Percentiles rank a stretch among this genome's conserved stretches.
Conservation (phyloP, 2,113 vertebrate species). For the Caracal caracal region DNA sequence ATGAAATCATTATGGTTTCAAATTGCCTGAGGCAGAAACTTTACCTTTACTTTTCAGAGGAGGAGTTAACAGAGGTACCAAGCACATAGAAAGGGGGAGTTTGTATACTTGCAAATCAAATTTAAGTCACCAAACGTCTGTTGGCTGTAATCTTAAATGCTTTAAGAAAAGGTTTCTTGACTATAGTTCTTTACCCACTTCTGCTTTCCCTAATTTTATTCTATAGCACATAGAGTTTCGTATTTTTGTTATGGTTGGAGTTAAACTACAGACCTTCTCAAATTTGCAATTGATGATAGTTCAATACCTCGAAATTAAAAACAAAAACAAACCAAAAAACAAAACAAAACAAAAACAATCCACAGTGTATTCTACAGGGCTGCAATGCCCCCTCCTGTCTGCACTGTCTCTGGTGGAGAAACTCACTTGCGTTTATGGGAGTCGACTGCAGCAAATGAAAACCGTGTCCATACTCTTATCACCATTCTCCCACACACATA, state of each 20-base stretch:
- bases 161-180: slow-evolving; percentile 30
- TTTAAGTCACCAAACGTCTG: not conserved
- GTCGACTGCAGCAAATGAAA: not conserved
- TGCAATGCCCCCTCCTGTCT: slow-evolving; percentile 64
- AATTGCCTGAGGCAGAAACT: not conserved
- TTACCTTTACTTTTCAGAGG: not conserved
- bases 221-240: not conserved
- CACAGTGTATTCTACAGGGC: not conserved
- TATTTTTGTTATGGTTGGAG: slow-evolving; percentile 46
- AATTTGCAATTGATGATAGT: not conserved
- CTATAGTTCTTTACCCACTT: not conserved
- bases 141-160: not conserved
- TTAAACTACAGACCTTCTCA: slow-evolving; percentile 5
- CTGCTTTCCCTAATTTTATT: slow-evolving; percentile 16
- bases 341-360: not conserved
- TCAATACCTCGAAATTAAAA: not conserved
- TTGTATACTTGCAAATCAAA: slow-evolving; percentile 1
- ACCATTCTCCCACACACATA: not conserved
- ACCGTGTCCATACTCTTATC: not conserved
- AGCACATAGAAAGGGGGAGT: not conserved
- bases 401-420: slow-evolving; percentile 13
- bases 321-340: not conserved
- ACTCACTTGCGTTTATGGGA: not conserved
- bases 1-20: slow-evolving; percentile 57
- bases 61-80: not conserved